Evolutionary conservation across 2,113 vertebrate genomes (phyloP).

Genomic region (Callocephalon fimbriatum): DNA sequence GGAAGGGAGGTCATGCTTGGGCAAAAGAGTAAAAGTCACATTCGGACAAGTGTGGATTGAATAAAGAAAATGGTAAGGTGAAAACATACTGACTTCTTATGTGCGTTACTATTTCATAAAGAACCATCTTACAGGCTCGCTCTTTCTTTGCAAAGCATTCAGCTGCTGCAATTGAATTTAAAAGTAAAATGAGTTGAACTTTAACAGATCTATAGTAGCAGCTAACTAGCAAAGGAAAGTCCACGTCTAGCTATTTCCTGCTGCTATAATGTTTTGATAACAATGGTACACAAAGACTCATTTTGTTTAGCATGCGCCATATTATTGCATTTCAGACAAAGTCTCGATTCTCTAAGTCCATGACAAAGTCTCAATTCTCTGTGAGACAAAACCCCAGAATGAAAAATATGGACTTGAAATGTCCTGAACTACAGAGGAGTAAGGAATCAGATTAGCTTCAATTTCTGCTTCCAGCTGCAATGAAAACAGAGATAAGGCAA

Average conservation of each 20-base stretch:
- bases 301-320: constrained; percentile 31
- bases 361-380: constrained; percentile 47
- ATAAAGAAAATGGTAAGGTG: not conserved
- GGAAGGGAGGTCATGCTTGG: not conserved
- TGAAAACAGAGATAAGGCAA: not conserved
- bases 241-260: constrained; percentile 25
- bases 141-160: not conserved
- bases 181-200: constrained; percentile 29
- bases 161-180: not conserved
- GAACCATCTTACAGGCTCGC: not conserved
- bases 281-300: constrained; percentile 37
- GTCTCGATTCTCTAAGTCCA: constrained; percentile 29
- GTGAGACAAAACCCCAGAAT: not conserved
- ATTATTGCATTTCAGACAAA: constrained; percentile 44
- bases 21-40: not conserved
- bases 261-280: constrained; percentile 56
- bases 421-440: not conserved
- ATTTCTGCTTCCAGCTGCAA: not conserved
- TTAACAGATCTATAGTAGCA: not conserved
- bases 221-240: constrained; percentile 20
- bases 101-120: not conserved
- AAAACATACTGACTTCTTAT: not conserved
- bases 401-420: not conserved
- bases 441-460: not conserved
- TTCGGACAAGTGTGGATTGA: not conserved